A percentile compares a stretch with the other conserved stretches of the same genome.
Conservation (phyloP, 2,888 invertebrate species). For the Eledone cirrhosa region DNA sequence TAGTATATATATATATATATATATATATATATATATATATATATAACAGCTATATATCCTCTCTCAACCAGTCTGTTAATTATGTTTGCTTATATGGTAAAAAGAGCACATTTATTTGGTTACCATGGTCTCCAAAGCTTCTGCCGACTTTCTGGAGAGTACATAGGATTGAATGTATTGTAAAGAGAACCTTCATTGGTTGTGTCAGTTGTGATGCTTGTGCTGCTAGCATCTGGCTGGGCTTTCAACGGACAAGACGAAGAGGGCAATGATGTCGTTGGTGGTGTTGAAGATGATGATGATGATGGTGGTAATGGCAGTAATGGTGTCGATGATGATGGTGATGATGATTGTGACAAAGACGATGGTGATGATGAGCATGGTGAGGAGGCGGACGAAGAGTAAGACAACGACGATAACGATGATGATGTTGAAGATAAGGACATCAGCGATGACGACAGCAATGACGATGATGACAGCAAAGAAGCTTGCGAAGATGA, state of each 20-base stretch:
- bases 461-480: too few species aligned
- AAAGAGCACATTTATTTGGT: too few species aligned
- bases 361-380: constrained; percentile 37
- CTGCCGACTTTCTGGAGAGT: constrained; percentile 43
- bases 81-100: too few species aligned
- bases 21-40: too few species aligned
- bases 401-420: too few species aligned
- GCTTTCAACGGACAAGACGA: constrained; percentile 33
- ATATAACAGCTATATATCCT: too few species aligned
- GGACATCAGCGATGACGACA: too few species aligned
- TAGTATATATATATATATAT: too few species aligned
- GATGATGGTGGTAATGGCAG: too few species aligned
- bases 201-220: constrained; percentile 35
- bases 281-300: constrained; percentile 31
- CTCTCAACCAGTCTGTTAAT: too few species aligned
- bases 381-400: constrained; percentile 32
- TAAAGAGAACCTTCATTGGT: constrained; percentile 31
- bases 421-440: too few species aligned
- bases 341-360: constrained; percentile 15
- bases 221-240: constrained; percentile 32
- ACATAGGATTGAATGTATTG: constrained; percentile 31
- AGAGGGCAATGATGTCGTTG: constrained; percentile 5
- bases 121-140: constrained; percentile 52
- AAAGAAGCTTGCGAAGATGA: not conserved
- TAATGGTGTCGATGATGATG: too few species aligned